Base-by-base conservation (phyloP, 2,797 vertebrate species). In the Cephalopachus bancanus region DNA sequence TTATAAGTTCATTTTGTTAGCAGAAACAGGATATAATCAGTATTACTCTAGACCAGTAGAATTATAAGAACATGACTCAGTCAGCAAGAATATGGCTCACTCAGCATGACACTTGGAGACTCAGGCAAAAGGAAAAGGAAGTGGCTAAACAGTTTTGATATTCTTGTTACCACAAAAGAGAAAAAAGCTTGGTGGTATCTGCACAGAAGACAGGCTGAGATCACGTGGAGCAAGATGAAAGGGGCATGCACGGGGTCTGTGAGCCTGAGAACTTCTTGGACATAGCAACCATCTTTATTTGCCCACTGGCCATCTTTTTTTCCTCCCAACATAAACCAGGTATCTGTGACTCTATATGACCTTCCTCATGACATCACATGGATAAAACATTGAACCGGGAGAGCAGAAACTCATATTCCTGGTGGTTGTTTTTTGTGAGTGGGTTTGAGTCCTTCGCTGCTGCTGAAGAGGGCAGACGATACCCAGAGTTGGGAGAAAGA, bases 71-170 rank as follows among this genome's bases (percentile, higher is more conserved):
- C 64, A 96, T 28, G 75, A 92, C 30, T 86, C 26, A 65, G 91
- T 94, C 89, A 96, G 92, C 81, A 96, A 94, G 90, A 97, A 88
- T 22, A 69, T 64, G 88, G 94, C 91, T 95, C 91, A 83, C 24
- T 96, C 92, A 97, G 95, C 95, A 89, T 44, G 81, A 72, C 51
- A 83, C 74, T 85, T 79, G 17, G 76, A 92, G 67, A 92, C 33
- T 33, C 57, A 65, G 51, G 76, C 84, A 67, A 65, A 89, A 85
- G 37, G 75, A 92, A 95, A 55, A 93, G 78, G 96, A 96, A 97
- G 69, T 71, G 57, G 81, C 37, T 88, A 16, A 33, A n/a, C 5
- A 59, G 81, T 85, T 84, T 44, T 53, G 7, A 74, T 91, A 84
- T 33, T 76, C 49, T 78, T 71, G 37, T 81, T 64, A 86, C 64